Evolutionary conservation across 92 coral and sea anemone species (phyloP).

Genomic region (Porites lobata): DNA sequence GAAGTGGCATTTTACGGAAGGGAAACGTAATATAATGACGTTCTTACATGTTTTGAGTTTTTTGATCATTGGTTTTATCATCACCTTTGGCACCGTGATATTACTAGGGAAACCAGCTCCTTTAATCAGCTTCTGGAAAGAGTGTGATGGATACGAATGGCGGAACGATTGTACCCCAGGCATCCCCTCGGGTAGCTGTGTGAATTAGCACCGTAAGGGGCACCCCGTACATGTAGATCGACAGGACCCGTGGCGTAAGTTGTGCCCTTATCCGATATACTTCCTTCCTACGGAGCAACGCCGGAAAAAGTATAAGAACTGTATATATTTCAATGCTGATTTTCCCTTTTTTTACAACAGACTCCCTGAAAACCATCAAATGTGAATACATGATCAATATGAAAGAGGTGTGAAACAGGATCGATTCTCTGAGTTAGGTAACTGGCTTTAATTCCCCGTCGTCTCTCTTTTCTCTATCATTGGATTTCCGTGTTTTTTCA

Average conservation of each 20-base stretch:
- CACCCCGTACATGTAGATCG: conserved; percentile 65
- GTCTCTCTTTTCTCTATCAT: no score
- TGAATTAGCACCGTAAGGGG: conserved; percentile 62
- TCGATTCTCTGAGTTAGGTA: no score
- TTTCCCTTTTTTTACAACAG: no score
- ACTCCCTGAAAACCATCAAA: no score
- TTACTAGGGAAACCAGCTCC: neutral
- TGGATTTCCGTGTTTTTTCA: no score
- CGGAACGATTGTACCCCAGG: conserved; percentile 77
- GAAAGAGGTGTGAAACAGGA: no score
- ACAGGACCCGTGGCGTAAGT: conserved; percentile 47
- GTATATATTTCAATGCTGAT: no score
- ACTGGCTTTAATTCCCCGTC: no score
- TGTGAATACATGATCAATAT: no score
- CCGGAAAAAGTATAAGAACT: conserved; percentile 72
- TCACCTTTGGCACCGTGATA: neutral
- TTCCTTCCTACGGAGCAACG: conserved; percentile 52
- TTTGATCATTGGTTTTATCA: neutral
- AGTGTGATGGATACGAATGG: conserved; percentile 60
- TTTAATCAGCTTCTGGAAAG: neutral
- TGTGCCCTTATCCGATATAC: conserved; percentile 73
- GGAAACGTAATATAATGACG: neutral
- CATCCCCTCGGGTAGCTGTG: conserved; percentile 67
- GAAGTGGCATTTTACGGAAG: neutral
- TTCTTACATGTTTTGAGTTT: neutral